These are phyloP conservation scores for Asteroscopus sphinx DNA, from an alignment of 2,888 invertebrate genomes.

Conservation along the genomic window DNA sequence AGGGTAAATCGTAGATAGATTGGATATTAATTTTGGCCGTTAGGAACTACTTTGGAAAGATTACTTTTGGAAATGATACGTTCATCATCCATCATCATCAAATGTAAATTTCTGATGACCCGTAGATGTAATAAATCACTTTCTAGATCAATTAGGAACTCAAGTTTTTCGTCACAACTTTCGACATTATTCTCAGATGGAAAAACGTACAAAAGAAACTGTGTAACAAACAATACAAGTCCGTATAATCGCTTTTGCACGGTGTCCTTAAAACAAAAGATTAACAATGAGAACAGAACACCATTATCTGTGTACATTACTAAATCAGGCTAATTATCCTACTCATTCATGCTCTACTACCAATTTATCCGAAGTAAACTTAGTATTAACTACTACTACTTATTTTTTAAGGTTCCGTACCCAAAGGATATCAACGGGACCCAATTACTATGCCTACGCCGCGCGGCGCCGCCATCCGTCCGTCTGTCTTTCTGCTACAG, in stretches of 20 bases:
- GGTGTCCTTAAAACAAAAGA: constrained; percentile 19
- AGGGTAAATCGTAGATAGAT: no score
- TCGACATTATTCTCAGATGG: constrained; percentile 10
- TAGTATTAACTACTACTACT: neutral
- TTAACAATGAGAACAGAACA: neutral
- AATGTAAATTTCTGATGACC: neutral
- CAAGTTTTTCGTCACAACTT: constrained; percentile 20
- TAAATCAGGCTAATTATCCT: constrained; percentile 33
- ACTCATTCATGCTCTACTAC: constrained; percentile 23
- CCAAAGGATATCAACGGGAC: no score
- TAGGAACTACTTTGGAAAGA: no score
- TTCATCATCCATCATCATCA: neutral
- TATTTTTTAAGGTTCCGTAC: no score
- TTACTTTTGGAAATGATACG: no score
- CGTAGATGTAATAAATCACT: constrained; percentile 12
- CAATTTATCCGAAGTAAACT: constrained; percentile 3
- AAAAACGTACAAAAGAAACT: neutral
- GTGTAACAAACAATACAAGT: neutral
- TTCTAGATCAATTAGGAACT: constrained; percentile 4
- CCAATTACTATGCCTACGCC: no score
- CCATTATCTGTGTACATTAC: constrained; percentile 7
- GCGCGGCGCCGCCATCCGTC: no score
- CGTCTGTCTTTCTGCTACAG: no score
- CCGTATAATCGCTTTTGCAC: no score
- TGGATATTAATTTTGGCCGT: no score